Base-by-base conservation (phyloP, 2,888 invertebrate species). In the Drosophila heteroneura region DNA sequence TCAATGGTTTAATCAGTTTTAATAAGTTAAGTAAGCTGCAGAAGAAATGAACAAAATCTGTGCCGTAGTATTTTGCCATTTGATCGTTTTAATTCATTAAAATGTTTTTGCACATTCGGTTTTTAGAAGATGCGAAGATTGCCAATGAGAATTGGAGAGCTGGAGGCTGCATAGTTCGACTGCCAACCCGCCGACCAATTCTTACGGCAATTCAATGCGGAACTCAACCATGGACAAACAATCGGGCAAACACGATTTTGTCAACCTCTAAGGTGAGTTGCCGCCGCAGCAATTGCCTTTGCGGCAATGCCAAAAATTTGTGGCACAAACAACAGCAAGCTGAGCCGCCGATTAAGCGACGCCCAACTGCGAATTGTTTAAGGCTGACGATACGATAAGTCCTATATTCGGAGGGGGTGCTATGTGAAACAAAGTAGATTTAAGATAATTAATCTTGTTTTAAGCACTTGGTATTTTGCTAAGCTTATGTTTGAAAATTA, bases 41-140 rank as follows among this genome's bases (percentile, higher is more conserved):
- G 12, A 58, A 39, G 19, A 64, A 28, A 37, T 56, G 19, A 57
- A 26, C n/a, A 39, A 51, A 32, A 58, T 70, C 63, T 74, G 39
- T 82, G 49, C 47, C n/a, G 28, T n/a, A 58, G 53, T 59, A 64
- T 67, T 64, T 78, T 47, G 54, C 70, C 58, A 69, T 83, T 73
- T 62, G 66, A 79, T 76, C 72, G 72, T 74, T 89, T 84, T 70
- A 76, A 89, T 87, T 85, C 84, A 88, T 87, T 89, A 85, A 89
- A 85, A 85, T 89, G 76, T 86, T 82, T 89, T 62, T 71, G 74
- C 68, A 67, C 86, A 88, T 85, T 71, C 80, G 76, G 65, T 39
- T 64, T 54, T 51, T n/a, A 65, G 67, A 70, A 47, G 47, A 26
- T 64, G 54, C 65, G 68, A 76, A 71, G 66, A 81, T 78, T 77